Percentiles rank a stretch among this genome's conserved stretches.
phyloP scores from a whole-genome alignment of 2,888 invertebrate species.

The Calameuta idolon region DNA sequence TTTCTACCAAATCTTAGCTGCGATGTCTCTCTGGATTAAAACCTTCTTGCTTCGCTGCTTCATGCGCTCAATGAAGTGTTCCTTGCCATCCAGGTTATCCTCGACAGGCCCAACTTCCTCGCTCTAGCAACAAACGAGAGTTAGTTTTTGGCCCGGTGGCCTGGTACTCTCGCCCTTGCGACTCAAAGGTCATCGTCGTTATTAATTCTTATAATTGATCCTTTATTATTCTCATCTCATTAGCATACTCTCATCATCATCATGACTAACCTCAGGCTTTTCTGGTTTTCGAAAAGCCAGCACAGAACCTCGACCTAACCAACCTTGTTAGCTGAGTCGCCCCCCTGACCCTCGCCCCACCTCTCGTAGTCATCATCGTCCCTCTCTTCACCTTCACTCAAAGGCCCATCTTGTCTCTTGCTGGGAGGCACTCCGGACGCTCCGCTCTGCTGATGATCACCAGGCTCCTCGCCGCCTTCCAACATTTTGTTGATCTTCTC shows the following conservation, averaged over 20 bases:
- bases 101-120: constrained; percentile 42
- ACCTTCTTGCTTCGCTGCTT: constrained; percentile 62
- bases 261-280: constrained; percentile 13
- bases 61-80: constrained; percentile 61
- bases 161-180: constrained; percentile 17
- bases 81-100: constrained; percentile 54
- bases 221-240: constrained; percentile 15
- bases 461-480: constrained; percentile 60
- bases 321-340: constrained; percentile 55
- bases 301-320: constrained; percentile 51
- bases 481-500: constrained; percentile 73
- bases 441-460: constrained; percentile 41
- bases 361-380: constrained; percentile 68
- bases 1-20: constrained; percentile 58
- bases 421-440: constrained; percentile 44
- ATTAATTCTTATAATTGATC: constrained; percentile 18
- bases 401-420: constrained; percentile 70
- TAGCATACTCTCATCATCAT: constrained; percentile 21
- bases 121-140: constrained; percentile 60
- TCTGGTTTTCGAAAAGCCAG: constrained; percentile 32
- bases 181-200: constrained; percentile 34
- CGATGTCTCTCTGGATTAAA: constrained; percentile 58
- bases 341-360: constrained; percentile 56
- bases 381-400: constrained; percentile 73
- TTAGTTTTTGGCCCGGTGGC: constrained; percentile 43